A percentile compares a stretch with the other conserved stretches of the same genome.
phyloP scores from a whole-genome alignment of 1,140 invertebrate species.

The Ruditapes philippinarum region DNA sequence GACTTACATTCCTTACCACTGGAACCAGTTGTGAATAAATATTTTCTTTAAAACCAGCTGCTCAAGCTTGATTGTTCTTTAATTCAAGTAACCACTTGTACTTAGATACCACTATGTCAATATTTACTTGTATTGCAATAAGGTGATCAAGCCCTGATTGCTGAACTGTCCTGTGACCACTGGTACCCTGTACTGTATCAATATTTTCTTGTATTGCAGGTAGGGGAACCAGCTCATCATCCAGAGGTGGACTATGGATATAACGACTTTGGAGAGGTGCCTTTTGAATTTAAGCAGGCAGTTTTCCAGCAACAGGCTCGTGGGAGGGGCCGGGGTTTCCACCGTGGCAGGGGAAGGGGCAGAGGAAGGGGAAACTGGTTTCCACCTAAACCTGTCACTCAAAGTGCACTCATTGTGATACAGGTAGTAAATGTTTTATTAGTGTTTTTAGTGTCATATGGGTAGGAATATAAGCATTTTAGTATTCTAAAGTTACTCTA shows the following conservation, averaged over 20 bases:
- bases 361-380: constrained; percentile 21
- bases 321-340: constrained; percentile 16
- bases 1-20: too few relatives aligned
- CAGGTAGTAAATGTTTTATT: constrained; percentile 50
- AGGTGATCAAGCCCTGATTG: too few relatives aligned
- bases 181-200: neutral
- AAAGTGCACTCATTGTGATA: constrained; percentile 58
- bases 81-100: too few relatives aligned
- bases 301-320: neutral
- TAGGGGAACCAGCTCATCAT: neutral
- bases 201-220: neutral
- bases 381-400: neutral
- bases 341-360: constrained; percentile 10
- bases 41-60: too few relatives aligned
- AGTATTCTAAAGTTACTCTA: too few relatives aligned
- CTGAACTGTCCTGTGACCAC: too few relatives aligned
- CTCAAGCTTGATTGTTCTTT: too few relatives aligned
- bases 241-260: constrained; percentile 10
- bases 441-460: too few relatives aligned
- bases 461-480: too few relatives aligned
- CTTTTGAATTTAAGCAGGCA: constrained; percentile 13
- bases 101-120: too few relatives aligned
- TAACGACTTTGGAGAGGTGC: neutral
- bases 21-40: too few relatives aligned
- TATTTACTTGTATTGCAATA: too few relatives aligned